Conservation (phyloP, 2,113 vertebrate species). For the Struthidea cinerea region DNA sequence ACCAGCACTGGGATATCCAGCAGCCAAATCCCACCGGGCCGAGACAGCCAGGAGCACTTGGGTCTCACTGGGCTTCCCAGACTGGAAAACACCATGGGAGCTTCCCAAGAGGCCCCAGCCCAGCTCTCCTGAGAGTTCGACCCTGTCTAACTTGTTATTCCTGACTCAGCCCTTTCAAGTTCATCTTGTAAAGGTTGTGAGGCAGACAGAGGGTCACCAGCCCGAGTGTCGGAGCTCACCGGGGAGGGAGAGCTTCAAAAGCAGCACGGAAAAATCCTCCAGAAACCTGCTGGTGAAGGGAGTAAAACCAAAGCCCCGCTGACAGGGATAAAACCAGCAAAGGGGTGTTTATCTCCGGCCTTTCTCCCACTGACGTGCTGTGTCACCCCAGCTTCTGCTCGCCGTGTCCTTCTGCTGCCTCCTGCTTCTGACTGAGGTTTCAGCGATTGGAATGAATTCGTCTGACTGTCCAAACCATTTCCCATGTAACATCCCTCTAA, state of each 20-base stretch:
- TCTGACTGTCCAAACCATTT: constrained; percentile 61
- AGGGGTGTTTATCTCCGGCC: neutral
- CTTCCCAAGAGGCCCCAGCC: neutral
- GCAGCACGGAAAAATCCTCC: neutral
- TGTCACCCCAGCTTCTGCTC: neutral
- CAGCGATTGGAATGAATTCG: constrained; percentile 29
- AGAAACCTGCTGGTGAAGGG: neutral
- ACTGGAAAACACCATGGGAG: neutral
- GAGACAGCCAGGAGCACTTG: neutral
- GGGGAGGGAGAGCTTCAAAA: constrained; percentile 34
- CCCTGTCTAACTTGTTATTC: neutral
- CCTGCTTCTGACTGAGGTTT: constrained; percentile 17
- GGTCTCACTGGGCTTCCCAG: neutral
- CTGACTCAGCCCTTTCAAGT: neutral
- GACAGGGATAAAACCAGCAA: neutral
- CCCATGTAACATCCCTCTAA: constrained; percentile 73
- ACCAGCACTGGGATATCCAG: neutral
- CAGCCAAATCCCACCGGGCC: fast-evolving
- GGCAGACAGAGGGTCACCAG: constrained; percentile 24
- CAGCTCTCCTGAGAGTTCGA: neutral
- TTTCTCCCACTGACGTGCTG: neutral
- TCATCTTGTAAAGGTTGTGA: neutral
- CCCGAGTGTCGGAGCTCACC: neutral
- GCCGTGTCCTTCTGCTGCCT: neutral
- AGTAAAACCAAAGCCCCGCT: neutral